Evolutionary conservation across 2,113 vertebrate genomes (phyloP), one percentile per base, ranked within the genome.

Genomic region (Procapra przewalskii): DNA sequence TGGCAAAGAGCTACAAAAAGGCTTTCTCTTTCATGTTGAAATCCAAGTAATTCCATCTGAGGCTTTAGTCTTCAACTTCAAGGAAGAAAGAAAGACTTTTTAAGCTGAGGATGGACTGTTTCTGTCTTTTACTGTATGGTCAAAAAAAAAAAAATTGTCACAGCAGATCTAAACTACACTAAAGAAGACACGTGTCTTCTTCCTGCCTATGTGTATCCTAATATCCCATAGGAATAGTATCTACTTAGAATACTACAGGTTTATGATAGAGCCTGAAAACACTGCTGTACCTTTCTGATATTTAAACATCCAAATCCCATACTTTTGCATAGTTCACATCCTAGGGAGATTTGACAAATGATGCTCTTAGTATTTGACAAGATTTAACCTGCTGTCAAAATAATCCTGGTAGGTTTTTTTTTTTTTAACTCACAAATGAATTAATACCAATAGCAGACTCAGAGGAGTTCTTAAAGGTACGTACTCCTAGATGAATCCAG

Each of bases 351-450:
- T 5, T 95, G 98, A 97, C 97, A 98, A 96, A 94, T 88, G 95
- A 96, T 93, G 89, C 79, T 97, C 95, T 94, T 71, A 84, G 97
- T 94, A 98, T 91, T 75, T 96, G 96, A 93, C 97, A 98, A 97
- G 96, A 97, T 96, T 98, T 98, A 98, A 98, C 97, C 97, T 97
- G 96, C 92, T 97, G 96, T 88, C 79, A 94, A 98, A 98, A 98
- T 93, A 98, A 98, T 97, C 94, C 96, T 60, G 43, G 95, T 88
- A 96, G 45, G 0, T 82, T 80, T 64, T 62, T 60, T 83, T 43
- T 95, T 81, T 43, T 95, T 3, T 75, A 81, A 50, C 60, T 94
- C 33, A 7, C 4, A 79, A 50, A 71, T 52, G 54, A 82, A 88
- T 29, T 52, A 48, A 96, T 23, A 75, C 17, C 57, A 57, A 59